Evolutionary conservation across 1,140 invertebrate species (phyloP).

Genomic region (Anadara kagoshimensis): DNA sequence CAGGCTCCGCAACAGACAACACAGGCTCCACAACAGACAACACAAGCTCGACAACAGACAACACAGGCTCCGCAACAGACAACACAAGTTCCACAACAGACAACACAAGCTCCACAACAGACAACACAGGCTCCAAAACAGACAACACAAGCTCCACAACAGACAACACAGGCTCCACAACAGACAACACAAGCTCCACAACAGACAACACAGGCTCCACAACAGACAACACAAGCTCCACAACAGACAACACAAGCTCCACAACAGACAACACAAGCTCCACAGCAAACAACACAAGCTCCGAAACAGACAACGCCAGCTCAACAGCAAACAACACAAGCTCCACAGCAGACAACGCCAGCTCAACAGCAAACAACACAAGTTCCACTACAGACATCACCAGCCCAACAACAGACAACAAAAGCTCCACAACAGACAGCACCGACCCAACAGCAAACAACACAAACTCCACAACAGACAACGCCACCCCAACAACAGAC

Average conservation of each 20-base stretch:
- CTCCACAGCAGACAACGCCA: neutral
- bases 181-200: neutral
- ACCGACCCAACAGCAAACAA: neutral
- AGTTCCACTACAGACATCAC: neutral
- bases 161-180: no score
- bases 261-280: no score
- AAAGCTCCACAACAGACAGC: neutral
- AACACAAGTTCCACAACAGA: neutral
- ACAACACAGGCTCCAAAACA: no score
- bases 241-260: no score
- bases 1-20: neutral
- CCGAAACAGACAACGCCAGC: no score
- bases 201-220: neutral
- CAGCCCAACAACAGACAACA: no score
- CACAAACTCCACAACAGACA: neutral
- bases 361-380: neutral
- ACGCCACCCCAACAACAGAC: neutral
- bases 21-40: neutral
- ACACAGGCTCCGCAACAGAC: neutral
- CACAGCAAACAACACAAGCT: no score
- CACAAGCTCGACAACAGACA: neutral
- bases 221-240: no score
- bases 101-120: neutral
- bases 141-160: neutral
- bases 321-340: no score